Evolutionary conservation across 1,140 invertebrate genomes (phyloP), one percentile per base, ranked within the genome.

Genomic region (Atopsyche davidsoni): DNA sequence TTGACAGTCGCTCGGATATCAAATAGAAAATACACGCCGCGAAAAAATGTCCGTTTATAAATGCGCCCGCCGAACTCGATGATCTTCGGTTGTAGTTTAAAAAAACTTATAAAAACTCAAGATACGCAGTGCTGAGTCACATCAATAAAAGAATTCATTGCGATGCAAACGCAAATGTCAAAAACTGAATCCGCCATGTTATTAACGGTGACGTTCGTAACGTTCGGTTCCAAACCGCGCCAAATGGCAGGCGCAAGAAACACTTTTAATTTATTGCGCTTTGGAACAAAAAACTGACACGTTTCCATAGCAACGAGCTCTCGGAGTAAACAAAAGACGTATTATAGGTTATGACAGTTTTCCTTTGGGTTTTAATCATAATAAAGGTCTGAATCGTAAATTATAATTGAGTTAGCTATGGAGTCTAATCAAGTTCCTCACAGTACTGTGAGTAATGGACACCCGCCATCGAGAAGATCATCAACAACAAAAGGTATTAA

Each of bases 401-500:
- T 17, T 14, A 39, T 38, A 9, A 28, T 46, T 7, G 19, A 6
- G 9, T 21, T 46, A 10, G 2, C 14, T 3, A 57, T 57, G 55
- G 55, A 53, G 24, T 34, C 51, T 17, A 21, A 13, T 28, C 42
- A 57, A 46, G n/a, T 13, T 2, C 40, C 32, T 41, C 50, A 43
- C 11, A 46, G 51, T 39, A 53, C 55, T 18, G 31, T 57, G 13
- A 57, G 47, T 28, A 58, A 58, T 51, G 56, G 56, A 34, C 22
- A 51, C 4, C 51, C 56, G 14, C 40, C 45, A 19, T 51, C 56
- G 9, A 41, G 56, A 31, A 53, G 51, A 54, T 51, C 51, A 3
- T 58, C 56, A n/a, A 25, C 32, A 43, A 47, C 46, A 36, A 51
- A 51, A 35, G 48, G 55, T 52, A 24, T 31, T 13, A 11, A 16